Base-by-base conservation (phyloP, 92 coral and sea anemone genomes). In the Zoanthus solanderi region DNA sequence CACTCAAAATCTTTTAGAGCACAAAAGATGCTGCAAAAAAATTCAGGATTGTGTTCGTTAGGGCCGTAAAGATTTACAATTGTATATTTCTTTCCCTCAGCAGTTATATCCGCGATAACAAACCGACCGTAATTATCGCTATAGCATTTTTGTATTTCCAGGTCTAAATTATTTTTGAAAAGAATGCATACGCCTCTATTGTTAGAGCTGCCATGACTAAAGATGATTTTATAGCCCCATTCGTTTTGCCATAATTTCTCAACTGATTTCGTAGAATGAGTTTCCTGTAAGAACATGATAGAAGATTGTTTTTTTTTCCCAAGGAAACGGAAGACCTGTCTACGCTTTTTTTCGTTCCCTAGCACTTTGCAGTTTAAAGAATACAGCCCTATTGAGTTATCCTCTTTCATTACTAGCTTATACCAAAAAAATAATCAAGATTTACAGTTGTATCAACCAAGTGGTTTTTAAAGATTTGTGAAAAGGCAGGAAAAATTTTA, bases 181-280 rank as follows among this genome's bases (percentile, higher is more conserved):
- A 68, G 37, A 68, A 68, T 68, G 37, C 73, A 68, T 29, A 31
- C 37, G 32, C 73, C 73, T 29, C 73, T 68, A 68, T 12, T 68
- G 73, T 68, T 31, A 31, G 73, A 68, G 73, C 73, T 68, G 73
- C 73, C 73, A 68, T 68, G 73, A 31, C 73, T 68, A 11, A 68
- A 68, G 37, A 68, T 29, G 32, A 68, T 68, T 31, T 68, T 68
- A 68, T 23, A 68, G 73, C 73, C 45, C 73, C 73, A 68, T 31
- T 68, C 73, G 73, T 10, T 68, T 28, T 23, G 73, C 73, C 73
- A 68, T 29, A 23, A 68, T 68, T 68, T 68, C 37, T 68, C 73
- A 42, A 68, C 32, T 23, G 73, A 68, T 31, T 68, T 68, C 37
- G 73, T 6, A 23, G 73, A 68, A 31, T 68, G 73, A 23, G 73